phyloP scores from a whole-genome alignment of 2,113 vertebrate species.

The Oreamnos americanus region DNA sequence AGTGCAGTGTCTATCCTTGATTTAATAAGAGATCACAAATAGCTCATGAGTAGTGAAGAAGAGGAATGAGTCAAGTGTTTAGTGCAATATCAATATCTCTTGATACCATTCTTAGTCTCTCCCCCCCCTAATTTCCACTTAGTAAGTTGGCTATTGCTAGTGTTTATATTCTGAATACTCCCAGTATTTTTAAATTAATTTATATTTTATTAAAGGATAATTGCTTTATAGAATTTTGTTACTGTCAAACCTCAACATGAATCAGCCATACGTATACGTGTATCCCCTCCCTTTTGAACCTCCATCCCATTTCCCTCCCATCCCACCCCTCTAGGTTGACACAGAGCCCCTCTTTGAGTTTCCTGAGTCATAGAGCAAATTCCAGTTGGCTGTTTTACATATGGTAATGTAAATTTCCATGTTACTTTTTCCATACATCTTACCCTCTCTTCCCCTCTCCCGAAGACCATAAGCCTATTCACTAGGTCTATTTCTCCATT shows the following conservation, averaged over 20 bases:
- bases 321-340: neutral
- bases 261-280: neutral
- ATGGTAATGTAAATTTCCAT: neutral
- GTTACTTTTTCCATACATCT: neutral
- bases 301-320: neutral
- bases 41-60: neutral
- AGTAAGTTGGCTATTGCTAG: neutral
- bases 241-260: neutral
- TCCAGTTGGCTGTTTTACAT: neutral
- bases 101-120: neutral
- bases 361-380: neutral
- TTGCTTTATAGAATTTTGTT: neutral
- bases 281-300: neutral
- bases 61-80: neutral
- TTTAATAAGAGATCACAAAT: neutral
- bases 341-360: neutral
- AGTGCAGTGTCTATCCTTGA: neutral
- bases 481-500: neutral
- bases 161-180: slow-evolving; percentile 10
- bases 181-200: neutral
- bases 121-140: neutral
- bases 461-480: neutral
- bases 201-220: slow-evolving; percentile 41
- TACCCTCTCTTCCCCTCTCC: neutral
- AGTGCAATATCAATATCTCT: neutral